Evolutionary conservation across 2,113 vertebrate species (phyloP), one percentile per base, ranked within the genome.

Genomic region (Pitta sordida): DNA sequence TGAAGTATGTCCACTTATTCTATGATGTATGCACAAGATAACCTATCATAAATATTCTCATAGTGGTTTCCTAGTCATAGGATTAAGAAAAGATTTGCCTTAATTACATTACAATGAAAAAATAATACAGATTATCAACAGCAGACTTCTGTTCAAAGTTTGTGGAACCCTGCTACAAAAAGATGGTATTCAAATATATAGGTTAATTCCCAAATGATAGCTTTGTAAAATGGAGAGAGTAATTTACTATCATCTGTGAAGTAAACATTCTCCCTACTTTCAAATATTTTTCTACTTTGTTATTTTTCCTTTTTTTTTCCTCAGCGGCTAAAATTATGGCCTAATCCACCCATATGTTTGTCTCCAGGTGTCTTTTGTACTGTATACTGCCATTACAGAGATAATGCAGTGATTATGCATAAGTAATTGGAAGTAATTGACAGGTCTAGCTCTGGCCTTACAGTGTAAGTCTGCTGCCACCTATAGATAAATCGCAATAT

Each of bases 391-490:
- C 59, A 90, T 96, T 77, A 83, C 18, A 63, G 46, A 89, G 74
- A 76, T 70, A 13, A 95, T n/a, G n/a, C n/a, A 91, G 36, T 32
- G 36, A 78, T 59, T 65, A 86, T 51, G n/a, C 34, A 88, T 29
- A 75, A 91, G 24, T 62, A 84, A 84, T 80, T 75, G 80, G 67
- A 96, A 96, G n/a, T 39, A 93, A 84, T 52, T 68, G 83, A 74
- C 77, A 94, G 43, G 13, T 34, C 65, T 58, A 34, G 27, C 8
- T 39, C 52, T 46, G n/a, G 52, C 32, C 43, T 68, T 95, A 89
- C n/a, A 84, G 83, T 95, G 95, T 96, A 97, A 67, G 41, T 91
- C 94, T 97, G 97, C 97, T 98, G 98, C 98, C 98, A 98, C 83
- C 97, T 98, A 96, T 97, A 94, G 97, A 88, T 84, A 81, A 76